Base-by-base conservation (phyloP, 35 echinoderm and acorn worm genomes). In the Amphiura filiformis region DNA sequence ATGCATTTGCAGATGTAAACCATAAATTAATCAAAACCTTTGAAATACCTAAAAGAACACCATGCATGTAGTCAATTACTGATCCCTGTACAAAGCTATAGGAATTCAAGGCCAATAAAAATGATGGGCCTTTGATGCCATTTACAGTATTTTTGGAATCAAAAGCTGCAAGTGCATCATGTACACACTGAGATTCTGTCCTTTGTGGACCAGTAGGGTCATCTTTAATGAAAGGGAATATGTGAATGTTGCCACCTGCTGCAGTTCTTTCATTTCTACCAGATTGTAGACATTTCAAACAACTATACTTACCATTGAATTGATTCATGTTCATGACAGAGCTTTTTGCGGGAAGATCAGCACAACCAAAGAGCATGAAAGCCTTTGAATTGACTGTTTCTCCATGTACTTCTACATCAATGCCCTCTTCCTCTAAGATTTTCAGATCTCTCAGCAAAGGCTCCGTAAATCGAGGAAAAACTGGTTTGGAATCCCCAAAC, bases 241-340 rank as follows among this genome's bases (percentile, higher is more conserved):
- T 38, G 3, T 39, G 33, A 20, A 89, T 44, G 80, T 61, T 34
- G 52, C 76, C 77, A 34, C n/a, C 64, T 0, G 31, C 56, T 89
- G 0, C 2, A 9, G 41, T 86, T 86, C 23, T 31, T 4, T 81
- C 78, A 9, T 47, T 34, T 33, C 77, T 64, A 1, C 84, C 84
- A 0, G 31, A 33, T 22, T 89, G 36, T 30, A 81, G 34, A 80
- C 87, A 89, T 0, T 39, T 39, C 13, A 39, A 40, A 89, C 87
- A 89, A 31, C 87, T 77, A 81, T 56, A 89, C 13, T 35, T 44
- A 11, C 87, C 87, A 89, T 81, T 65, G 65, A 89, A 89, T 30
- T 88, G 87, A 30, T 81, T 88, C 34, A 80, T 57, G 52, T 89
- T 80, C 23, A 20, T 20, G 18, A 86, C 11, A 31, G 35, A 23